A percentile compares a stretch with the other conserved stretches of the same genome.
Evolutionary conservation across 1,140 invertebrate species (phyloP).

Genomic region (Lepidurus apus): DNA sequence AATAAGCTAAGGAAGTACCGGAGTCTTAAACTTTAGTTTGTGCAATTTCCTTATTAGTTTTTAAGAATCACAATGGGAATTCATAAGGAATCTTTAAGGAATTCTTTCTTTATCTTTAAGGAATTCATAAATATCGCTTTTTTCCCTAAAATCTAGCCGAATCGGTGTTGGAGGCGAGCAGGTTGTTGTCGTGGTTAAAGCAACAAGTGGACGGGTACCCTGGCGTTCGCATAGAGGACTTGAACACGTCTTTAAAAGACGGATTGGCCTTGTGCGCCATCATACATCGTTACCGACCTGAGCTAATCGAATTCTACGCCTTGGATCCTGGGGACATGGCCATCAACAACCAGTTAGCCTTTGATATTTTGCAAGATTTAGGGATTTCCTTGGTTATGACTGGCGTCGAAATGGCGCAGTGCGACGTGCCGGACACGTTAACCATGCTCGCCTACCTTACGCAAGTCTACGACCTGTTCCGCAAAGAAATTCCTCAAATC

Average conservation of each 20-base stretch:
- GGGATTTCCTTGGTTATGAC: conserved; percentile 72
- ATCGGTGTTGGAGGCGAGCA: conserved; percentile 63
- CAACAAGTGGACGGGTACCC: conserved; percentile 63
- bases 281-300: conserved; percentile 77
- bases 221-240: conserved; percentile 59
- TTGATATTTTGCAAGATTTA: conserved; percentile 68
- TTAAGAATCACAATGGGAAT: too few species aligned
- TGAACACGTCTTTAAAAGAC: conserved; percentile 65
- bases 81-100: not conserved
- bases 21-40: too few species aligned
- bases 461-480: conserved; percentile 78
- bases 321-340: conserved; percentile 58
- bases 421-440: conserved; percentile 64
- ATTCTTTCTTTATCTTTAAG: not conserved
- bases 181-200: conserved; percentile 67
- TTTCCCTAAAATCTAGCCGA: conserved; percentile 44
- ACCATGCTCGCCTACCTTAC: conserved; percentile 75
- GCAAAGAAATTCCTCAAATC: conserved; percentile 72
- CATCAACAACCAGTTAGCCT: conserved; percentile 71
- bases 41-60: too few species aligned
- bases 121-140: conserved; percentile 29
- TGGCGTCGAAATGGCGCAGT: conserved; percentile 69
- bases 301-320: conserved; percentile 68
- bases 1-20: too few species aligned
- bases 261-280: conserved; percentile 77